Percentiles rank a stretch among this genome's conserved stretches.
phyloP scores from a whole-genome alignment of 2,888 invertebrate genomes.

The Nemotelus nigrinus region DNA sequence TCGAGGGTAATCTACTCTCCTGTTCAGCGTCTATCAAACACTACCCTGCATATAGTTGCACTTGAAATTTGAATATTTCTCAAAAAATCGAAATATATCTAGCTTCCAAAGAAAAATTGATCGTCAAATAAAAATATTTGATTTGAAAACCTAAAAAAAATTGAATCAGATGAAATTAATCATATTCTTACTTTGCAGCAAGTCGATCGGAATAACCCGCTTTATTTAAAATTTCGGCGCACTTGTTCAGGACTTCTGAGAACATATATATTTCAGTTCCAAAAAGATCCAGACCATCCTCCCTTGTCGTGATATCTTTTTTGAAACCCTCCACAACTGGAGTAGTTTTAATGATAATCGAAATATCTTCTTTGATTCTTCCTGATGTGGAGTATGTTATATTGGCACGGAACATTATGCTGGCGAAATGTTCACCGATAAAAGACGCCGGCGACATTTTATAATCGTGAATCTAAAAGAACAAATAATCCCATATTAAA shows the following conservation, averaged over 20 bases:
- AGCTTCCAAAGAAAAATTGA: too few relatives aligned
- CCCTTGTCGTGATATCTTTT: slow-evolving; percentile 9
- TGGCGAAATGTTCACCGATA: slow-evolving; percentile 34
- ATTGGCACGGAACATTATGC: slow-evolving; percentile 38
- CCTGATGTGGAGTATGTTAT: neutral
- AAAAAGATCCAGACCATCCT: neutral
- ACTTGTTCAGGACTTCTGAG: slow-evolving; percentile 8
- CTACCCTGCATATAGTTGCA: too few relatives aligned
- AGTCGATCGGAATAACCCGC: neutral
- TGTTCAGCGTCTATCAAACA: too few relatives aligned
- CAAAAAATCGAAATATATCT: too few relatives aligned
- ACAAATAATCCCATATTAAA: neutral
- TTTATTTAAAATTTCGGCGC: neutral
- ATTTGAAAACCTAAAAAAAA: too few relatives aligned
- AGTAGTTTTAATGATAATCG: slow-evolving; percentile 15
- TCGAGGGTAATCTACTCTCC: too few relatives aligned
- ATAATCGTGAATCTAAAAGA: slow-evolving; percentile 15
- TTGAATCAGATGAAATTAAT: too few relatives aligned
- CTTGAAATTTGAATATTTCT: too few relatives aligned
- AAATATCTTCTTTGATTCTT: neutral
- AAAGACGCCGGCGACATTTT: slow-evolving; percentile 6
- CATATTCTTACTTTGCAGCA: slow-evolving; percentile 16
- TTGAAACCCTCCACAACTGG: slow-evolving; percentile 28
- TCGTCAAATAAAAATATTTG: too few relatives aligned
- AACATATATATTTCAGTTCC: slow-evolving; percentile 25